Percentiles rank a stretch among this genome's conserved stretches.
Conservation (phyloP, 1,140 invertebrate species). For the Nomia melanderi region DNA sequence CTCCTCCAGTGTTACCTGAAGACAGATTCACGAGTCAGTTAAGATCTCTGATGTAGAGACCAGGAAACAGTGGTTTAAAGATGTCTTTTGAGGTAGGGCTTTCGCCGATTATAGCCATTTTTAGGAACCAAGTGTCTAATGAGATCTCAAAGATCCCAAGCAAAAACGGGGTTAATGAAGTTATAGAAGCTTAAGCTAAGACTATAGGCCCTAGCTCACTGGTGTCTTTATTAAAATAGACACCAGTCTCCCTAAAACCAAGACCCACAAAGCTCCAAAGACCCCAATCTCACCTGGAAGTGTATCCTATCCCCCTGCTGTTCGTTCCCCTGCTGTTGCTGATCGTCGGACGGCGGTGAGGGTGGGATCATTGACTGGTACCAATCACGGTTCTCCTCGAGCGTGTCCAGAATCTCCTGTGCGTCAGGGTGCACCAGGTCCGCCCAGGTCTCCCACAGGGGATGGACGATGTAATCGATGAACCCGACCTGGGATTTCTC, state of each 20-base stretch:
- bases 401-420: constrained; percentile 97
- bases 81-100: too few species aligned
- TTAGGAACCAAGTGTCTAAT: too few species aligned
- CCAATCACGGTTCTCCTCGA: constrained; percentile 99
- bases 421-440: constrained; percentile 99
- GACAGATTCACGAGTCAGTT: constrained; percentile 60
- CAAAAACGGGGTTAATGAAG: too few species aligned
- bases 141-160: too few species aligned
- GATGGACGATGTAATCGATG: constrained; percentile 99
- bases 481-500: constrained; percentile 99
- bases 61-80: too few species aligned
- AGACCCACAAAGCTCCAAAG: too few species aligned
- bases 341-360: constrained; percentile 84
- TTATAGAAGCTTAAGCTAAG: too few species aligned
- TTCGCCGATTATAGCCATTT: too few species aligned
- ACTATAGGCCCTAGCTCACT: too few species aligned
- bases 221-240: too few species aligned
- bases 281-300: constrained; percentile 51
- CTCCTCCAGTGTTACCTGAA: constrained; percentile 93
- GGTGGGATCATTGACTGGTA: constrained; percentile 94
- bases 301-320: constrained; percentile 79
- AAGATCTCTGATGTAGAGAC: too few species aligned
- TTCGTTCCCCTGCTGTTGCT: constrained; percentile 78
- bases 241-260: too few species aligned
- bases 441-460: constrained; percentile 99